phyloP scores from a whole-genome alignment of 2,888 invertebrate species.

The Anthophora plumipes region DNA sequence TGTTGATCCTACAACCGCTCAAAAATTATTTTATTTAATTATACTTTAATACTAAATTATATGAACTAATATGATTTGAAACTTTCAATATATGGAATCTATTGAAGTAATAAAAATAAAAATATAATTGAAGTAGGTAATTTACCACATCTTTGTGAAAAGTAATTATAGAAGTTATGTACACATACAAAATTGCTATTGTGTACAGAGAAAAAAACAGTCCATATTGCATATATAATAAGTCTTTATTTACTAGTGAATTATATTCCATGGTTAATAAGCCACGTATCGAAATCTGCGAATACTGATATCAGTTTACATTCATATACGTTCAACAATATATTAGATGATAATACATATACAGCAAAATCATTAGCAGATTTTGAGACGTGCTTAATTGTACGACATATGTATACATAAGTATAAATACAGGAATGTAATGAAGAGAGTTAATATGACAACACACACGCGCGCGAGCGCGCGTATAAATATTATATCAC shows the following conservation, averaged over 20 bases:
- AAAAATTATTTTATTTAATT: not conserved
- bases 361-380: slow-evolving; percentile 52
- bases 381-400: slow-evolving; percentile 45
- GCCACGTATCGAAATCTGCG: slow-evolving; percentile 50
- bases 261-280: slow-evolving; percentile 67
- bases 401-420: slow-evolving; percentile 57
- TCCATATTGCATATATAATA: slow-evolving; percentile 39
- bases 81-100: not conserved
- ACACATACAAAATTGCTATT: not conserved
- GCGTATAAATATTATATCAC: slow-evolving; percentile 59
- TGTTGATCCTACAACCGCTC: not conserved
- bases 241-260: slow-evolving; percentile 68
- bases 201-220: slow-evolving; percentile 21
- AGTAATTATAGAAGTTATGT: slow-evolving; percentile 3
- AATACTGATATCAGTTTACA: slow-evolving; percentile 44
- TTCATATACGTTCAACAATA: slow-evolving; percentile 4
- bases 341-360: slow-evolving; percentile 22
- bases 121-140: not conserved
- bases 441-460: slow-evolving; percentile 42
- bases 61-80: not conserved
- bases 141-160: slow-evolving; percentile 11
- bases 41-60: not conserved
- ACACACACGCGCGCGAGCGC: no score
- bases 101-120: not conserved
- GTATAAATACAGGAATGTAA: slow-evolving; percentile 71